Percentiles rank a stretch among this genome's conserved stretches.
Evolutionary conservation across 2,797 vertebrate genomes (phyloP).

Genomic region (Sylvia borin): DNA sequence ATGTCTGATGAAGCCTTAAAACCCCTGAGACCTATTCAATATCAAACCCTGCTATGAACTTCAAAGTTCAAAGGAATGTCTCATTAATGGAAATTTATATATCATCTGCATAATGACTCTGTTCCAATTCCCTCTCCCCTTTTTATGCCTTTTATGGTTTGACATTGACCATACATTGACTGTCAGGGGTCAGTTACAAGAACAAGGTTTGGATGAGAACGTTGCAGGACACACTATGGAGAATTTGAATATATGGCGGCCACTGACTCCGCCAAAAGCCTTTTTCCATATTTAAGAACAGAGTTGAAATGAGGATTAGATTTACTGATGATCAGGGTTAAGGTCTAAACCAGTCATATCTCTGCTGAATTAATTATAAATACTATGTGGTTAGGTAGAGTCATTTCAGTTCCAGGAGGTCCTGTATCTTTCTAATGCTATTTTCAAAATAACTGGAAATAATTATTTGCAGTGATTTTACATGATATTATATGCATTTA

Average conservation of each 20-base stretch:
- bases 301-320: constrained; percentile 6
- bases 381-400: background rate
- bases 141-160: constrained; percentile 31
- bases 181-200: background rate
- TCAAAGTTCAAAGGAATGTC: constrained; percentile 21
- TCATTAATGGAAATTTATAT: constrained; percentile 34
- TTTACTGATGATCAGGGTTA: background rate
- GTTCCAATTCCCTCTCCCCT: background rate
- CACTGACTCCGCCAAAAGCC: constrained; percentile 11
- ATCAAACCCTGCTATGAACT: background rate
- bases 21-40: background rate
- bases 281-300: constrained; percentile 7
- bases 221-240: background rate
- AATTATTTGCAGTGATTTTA: background rate
- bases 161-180: background rate
- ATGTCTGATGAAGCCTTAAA: background rate
- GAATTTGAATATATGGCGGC: constrained; percentile 31
- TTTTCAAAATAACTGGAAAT: background rate
- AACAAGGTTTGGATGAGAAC: constrained; percentile 2
- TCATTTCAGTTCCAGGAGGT: background rate
- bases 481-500: fast-evolving
- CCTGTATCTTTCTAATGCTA: background rate
- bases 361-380: background rate
- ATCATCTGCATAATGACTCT: constrained; percentile 26
- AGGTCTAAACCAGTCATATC: background rate